A percentile compares a stretch with the other conserved stretches of the same genome.
Evolutionary conservation across 2,888 invertebrate species (phyloP).

Genomic region (Epiblema foenella): DNA sequence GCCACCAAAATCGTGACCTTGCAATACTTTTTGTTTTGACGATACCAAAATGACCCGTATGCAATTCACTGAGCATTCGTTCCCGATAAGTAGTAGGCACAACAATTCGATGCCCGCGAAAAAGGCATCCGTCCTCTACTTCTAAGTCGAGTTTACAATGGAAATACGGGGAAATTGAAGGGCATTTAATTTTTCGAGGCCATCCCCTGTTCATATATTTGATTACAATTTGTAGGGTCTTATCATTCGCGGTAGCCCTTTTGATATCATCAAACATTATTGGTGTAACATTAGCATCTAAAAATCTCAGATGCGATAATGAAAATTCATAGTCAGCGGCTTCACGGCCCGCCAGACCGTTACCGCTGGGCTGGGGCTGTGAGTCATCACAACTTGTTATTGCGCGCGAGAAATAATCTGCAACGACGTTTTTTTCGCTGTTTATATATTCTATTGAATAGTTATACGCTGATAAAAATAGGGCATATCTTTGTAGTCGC

Average conservation of each 20-base stretch:
- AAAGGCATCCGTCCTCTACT: slow-evolving; percentile 9
- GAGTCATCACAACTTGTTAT: neutral
- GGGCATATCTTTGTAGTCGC: slow-evolving; percentile 33
- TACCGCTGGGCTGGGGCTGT: neutral
- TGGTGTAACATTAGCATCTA: no score
- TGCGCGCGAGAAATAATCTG: slow-evolving; percentile 1
- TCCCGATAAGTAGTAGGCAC: slow-evolving; percentile 25
- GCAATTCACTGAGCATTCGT: slow-evolving; percentile 43
- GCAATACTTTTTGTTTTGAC: slow-evolving; percentile 33
- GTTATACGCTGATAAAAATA: neutral
- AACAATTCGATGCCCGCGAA: slow-evolving; percentile 24
- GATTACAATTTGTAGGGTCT: slow-evolving; percentile 34
- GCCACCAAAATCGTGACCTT: slow-evolving; percentile 46
- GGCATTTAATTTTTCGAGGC: slow-evolving; percentile 16
- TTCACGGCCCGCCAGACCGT: no score
- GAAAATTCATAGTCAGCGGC: no score
- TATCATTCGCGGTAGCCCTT: slow-evolving; percentile 9
- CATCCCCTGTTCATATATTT: slow-evolving; percentile 43
- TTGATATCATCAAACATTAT: no score
- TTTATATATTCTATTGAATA: neutral
- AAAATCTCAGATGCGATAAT: no score
- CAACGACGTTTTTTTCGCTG: slow-evolving; percentile 1
- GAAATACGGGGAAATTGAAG: slow-evolving; percentile 5
- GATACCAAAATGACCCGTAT: slow-evolving; percentile 45
- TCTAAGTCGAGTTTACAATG: slow-evolving; percentile 17